phyloP scores from a whole-genome alignment of 2,888 invertebrate species.

The Morinoia aosen region DNA sequence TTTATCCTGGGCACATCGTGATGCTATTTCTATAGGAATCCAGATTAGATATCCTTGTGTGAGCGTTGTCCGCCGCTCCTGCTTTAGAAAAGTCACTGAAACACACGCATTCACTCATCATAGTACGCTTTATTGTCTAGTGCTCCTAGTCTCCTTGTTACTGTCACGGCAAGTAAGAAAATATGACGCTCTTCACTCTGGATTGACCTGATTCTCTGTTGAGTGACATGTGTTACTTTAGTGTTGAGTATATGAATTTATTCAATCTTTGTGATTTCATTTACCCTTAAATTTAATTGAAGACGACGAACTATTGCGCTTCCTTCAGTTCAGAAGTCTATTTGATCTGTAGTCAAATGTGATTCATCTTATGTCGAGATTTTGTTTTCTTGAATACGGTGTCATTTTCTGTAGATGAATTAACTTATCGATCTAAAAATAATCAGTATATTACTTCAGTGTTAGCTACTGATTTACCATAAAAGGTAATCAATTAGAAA shows the following conservation, averaged over 20 bases:
- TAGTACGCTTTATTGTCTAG: slow-evolving; percentile 34
- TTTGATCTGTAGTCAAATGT: background rate
- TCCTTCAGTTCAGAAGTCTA: background rate
- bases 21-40: too few relatives aligned
- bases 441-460: too few relatives aligned
- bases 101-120: background rate
- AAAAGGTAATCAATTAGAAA: too few relatives aligned
- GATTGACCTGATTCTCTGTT: slow-evolving; percentile 14
- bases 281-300: background rate
- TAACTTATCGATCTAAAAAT: too few relatives aligned
- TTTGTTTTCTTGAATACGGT: background rate
- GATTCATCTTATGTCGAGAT: background rate
- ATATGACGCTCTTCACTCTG: slow-evolving; percentile 5
- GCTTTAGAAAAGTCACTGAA: background rate
- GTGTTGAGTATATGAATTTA: slow-evolving; percentile 19
- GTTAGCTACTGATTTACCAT: too few relatives aligned
- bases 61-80: background rate
- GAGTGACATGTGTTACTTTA: background rate
- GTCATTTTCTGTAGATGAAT: background rate
- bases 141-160: slow-evolving; percentile 26
- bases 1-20: too few relatives aligned
- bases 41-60: too few relatives aligned
- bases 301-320: background rate
- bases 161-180: background rate
- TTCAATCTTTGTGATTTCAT: background rate